Conservation (phyloP, 1,140 invertebrate species). For the Nephotettix cincticeps region DNA sequence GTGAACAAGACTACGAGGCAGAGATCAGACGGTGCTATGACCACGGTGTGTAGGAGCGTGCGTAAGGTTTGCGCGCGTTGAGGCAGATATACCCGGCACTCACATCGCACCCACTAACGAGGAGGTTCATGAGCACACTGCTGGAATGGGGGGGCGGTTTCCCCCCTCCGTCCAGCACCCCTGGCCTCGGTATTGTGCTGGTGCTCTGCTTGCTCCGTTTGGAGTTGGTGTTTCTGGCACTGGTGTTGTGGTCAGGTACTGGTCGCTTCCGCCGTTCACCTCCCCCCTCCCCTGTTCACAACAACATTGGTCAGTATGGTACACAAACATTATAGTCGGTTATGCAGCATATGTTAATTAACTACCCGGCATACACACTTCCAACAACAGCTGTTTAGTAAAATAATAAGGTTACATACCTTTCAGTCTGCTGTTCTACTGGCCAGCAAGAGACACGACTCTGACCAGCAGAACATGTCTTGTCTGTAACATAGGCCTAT, state of each 20-base stretch:
- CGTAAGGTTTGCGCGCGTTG: constrained; percentile 36
- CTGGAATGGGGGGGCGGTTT: constrained; percentile 44
- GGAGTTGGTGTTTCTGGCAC: constrained; percentile 22
- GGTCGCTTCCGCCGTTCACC: constrained; percentile 23
- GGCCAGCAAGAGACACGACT: too few relatives aligned
- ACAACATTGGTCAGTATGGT: neutral
- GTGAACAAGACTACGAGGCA: neutral
- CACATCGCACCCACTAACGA: constrained; percentile 89
- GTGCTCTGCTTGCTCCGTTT: constrained; percentile 32
- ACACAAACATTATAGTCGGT: too few relatives aligned
- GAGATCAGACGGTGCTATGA: constrained; percentile 17
- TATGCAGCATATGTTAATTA: too few relatives aligned
- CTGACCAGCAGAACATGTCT: too few relatives aligned
- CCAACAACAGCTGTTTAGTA: too few relatives aligned
- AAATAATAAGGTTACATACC: too few relatives aligned
- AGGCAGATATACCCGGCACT: constrained; percentile 86
- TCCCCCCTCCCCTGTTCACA: neutral
- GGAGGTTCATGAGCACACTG: constrained; percentile 87
- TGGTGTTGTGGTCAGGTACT: constrained; percentile 3
- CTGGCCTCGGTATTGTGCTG: constrained; percentile 26
- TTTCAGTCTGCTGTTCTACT: too few relatives aligned
- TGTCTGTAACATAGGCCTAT: too few relatives aligned
- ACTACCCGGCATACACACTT: too few relatives aligned
- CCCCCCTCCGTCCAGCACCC: constrained; percentile 34
- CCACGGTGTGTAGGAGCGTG: constrained; percentile 8